Conservation (phyloP, 2,888 invertebrate species). For the Smittia sp. region DNA sequence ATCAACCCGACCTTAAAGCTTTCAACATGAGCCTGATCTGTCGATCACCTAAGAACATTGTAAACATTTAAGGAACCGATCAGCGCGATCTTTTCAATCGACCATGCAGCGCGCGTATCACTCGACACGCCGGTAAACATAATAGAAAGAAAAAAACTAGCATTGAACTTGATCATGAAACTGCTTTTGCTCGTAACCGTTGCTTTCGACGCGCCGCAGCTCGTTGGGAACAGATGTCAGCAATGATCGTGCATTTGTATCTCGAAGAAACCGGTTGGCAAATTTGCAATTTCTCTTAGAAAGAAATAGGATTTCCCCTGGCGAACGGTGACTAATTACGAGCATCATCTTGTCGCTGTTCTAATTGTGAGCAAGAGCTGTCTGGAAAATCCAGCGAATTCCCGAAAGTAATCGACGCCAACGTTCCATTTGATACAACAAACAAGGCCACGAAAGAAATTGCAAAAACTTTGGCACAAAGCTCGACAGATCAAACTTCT, state of each 20-base stretch:
- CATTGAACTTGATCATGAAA: constrained; percentile 5
- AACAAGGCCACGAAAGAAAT: no score
- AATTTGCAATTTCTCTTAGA: background rate
- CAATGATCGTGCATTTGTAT: background rate
- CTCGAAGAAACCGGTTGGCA: background rate
- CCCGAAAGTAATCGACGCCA: no score
- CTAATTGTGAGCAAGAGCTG: no score
- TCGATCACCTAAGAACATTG: no score
- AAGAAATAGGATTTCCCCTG: background rate
- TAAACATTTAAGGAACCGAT: background rate
- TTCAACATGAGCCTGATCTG: no score
- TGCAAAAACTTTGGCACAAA: no score
- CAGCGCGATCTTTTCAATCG: background rate
- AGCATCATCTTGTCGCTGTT: no score
- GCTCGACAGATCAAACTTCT: no score
- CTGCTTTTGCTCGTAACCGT: background rate
- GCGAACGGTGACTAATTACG: background rate
- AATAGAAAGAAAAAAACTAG: background rate
- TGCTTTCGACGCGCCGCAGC: background rate
- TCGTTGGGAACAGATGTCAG: background rate
- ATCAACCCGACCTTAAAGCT: no score
- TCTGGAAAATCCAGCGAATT: no score
- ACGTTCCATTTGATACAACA: no score
- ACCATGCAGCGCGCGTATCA: no score
- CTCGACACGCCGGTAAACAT: background rate